Conservation (phyloP, 2,888 invertebrate genomes). For the Meganola albula region DNA sequence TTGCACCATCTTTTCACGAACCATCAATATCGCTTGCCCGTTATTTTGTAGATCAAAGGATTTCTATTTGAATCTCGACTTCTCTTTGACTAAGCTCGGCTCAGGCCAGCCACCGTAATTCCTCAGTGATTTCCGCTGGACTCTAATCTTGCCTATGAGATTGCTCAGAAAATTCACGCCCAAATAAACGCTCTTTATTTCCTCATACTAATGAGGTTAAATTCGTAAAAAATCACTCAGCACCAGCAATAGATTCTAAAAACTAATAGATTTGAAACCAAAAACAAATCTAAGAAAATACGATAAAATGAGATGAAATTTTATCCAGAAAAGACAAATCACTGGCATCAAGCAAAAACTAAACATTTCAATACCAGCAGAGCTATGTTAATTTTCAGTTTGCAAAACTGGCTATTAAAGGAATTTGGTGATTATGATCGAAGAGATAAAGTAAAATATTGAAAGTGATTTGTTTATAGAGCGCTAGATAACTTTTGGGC, state of each 20-base stretch:
- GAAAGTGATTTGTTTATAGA: constrained; percentile 21
- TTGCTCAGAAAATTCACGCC: constrained; percentile 32
- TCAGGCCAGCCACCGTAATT: constrained; percentile 45
- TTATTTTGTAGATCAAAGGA: constrained; percentile 55
- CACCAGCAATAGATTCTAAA: constrained; percentile 3
- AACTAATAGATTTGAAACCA: constrained; percentile 6
- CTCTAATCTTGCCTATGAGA: constrained; percentile 34
- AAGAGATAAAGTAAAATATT: constrained; percentile 28
- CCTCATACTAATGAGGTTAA: constrained; percentile 21
- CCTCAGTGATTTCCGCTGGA: constrained; percentile 49
- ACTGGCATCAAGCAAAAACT: constrained; percentile 33
- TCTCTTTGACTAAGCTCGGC: constrained; percentile 43
- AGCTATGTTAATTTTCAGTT: constrained; percentile 13
- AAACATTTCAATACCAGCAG: constrained; percentile 30
- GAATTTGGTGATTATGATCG: constrained; percentile 24
- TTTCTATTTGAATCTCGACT: constrained; percentile 41
- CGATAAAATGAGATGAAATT: constrained; percentile 7
- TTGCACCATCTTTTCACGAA: constrained; percentile 28
- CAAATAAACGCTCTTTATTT: constrained; percentile 25
- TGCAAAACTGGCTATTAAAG: constrained; percentile 8
- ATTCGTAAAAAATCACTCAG: constrained; percentile 15
- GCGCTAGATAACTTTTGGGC: constrained; percentile 36
- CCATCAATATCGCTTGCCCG: constrained; percentile 32
- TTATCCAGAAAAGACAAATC: constrained; percentile 19
- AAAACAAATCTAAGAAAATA: constrained; percentile 2